A percentile compares a stretch with the other conserved stretches of the same genome.
These are phyloP conservation scores for Bombus difficillimus DNA, from an alignment of 1,140 invertebrate species.

Conservation along the genomic window DNA sequence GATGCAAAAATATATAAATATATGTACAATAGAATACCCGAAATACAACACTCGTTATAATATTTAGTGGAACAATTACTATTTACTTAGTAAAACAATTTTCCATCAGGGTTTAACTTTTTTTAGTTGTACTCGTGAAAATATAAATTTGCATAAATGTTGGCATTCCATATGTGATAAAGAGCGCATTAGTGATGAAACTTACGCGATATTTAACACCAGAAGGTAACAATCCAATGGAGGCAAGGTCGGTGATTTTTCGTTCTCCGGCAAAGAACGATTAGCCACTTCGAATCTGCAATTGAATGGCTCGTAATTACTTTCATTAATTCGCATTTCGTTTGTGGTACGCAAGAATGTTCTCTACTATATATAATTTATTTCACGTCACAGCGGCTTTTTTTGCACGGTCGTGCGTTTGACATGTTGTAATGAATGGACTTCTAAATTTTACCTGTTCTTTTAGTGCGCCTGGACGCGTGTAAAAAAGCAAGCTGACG, in stretches of 20 bases:
- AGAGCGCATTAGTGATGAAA: constrained; percentile 14
- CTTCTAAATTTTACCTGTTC: not conserved
- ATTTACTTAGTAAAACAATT: too few species aligned
- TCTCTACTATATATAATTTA: not conserved
- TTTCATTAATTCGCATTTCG: not conserved
- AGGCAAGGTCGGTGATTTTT: constrained; percentile 69
- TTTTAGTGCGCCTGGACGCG: not conserved
- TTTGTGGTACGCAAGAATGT: not conserved
- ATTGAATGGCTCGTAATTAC: not conserved
- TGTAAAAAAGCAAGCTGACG: not conserved
- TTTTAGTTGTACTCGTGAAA: too few species aligned
- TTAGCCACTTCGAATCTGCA: constrained; percentile 75
- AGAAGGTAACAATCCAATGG: constrained; percentile 78
- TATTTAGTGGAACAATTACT: too few species aligned
- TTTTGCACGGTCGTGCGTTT: not conserved
- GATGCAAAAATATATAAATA: too few species aligned
- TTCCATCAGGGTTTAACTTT: too few species aligned
- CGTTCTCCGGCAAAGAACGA: constrained; percentile 65
- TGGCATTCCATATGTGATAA: not conserved
- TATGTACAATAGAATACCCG: too few species aligned
- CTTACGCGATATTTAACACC: constrained; percentile 78
- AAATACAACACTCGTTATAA: too few species aligned
- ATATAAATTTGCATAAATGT: too few species aligned
- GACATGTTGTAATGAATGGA: not conserved
- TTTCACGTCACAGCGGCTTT: not conserved